These are phyloP conservation scores for Carcharodon carcharias DNA, from an alignment of 2,797 vertebrate genomes.

Conservation along the genomic window DNA sequence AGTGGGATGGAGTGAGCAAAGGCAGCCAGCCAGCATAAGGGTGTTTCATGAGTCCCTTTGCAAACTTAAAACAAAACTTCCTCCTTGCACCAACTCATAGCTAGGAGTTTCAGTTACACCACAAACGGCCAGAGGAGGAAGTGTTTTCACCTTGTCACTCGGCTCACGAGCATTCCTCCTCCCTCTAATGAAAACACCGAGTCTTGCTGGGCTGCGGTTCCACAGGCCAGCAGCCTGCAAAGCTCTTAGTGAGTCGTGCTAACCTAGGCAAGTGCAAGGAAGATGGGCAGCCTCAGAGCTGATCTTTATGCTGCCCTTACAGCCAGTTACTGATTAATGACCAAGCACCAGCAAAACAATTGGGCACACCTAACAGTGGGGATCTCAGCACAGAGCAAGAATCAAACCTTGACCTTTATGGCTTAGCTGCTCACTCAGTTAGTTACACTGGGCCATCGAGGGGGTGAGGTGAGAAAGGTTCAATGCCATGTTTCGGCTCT, in stretches of 20 bases:
- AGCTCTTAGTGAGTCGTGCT: background rate
- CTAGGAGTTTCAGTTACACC: background rate
- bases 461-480: no score
- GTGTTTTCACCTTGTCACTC: background rate
- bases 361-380: background rate
- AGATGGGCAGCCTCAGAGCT: no score
- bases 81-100: background rate
- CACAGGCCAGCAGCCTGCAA: background rate
- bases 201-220: background rate
- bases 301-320: background rate
- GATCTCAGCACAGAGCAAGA: background rate
- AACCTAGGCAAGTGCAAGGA: background rate
- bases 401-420: no score
- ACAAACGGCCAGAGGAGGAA: background rate
- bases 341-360: background rate
- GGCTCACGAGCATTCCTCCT: no score
- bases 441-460: background rate
- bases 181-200: background rate
- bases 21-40: background rate
- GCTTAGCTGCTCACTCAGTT: background rate
- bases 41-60: background rate
- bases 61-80: background rate
- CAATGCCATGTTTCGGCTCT: background rate
- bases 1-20: background rate
- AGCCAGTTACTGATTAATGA: background rate